These are phyloP conservation scores for Enteromius fasciolatus DNA, from an alignment of 2,797 vertebrate genomes.

Conservation along the genomic window DNA sequence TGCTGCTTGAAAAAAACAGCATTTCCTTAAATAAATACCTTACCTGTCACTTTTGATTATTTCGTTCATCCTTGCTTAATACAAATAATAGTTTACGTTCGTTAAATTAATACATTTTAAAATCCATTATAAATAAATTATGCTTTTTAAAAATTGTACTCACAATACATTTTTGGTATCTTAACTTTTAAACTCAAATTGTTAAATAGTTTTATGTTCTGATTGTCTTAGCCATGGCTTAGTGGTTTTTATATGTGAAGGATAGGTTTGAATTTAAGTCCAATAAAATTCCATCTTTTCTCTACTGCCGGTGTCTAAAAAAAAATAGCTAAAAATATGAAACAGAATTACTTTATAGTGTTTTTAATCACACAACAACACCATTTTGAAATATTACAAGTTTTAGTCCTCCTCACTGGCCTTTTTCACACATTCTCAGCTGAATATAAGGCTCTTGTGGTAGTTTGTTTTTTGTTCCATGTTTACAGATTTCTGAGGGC, in stretches of 20 bases:
- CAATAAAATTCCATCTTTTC: background rate
- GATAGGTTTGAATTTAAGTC: background rate
- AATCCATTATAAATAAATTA: background rate
- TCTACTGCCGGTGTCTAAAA: background rate
- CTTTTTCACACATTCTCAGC: conserved; percentile 15
- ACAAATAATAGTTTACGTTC: background rate
- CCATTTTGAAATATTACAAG: background rate
- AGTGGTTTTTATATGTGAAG: background rate
- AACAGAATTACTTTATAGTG: background rate
- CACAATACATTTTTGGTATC: background rate
- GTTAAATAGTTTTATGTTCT: background rate
- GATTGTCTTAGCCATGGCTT: background rate
- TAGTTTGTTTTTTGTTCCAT: conserved; percentile 36
- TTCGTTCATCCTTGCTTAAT: background rate
- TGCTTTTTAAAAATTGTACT: background rate
- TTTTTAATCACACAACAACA: background rate
- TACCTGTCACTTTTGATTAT: background rate
- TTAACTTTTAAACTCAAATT: background rate
- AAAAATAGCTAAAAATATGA: background rate
- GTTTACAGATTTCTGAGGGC: conserved; percentile 35
- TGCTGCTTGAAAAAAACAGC: too few species aligned
- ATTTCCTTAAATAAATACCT: background rate
- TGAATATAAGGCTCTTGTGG: conserved; percentile 32
- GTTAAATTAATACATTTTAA: background rate
- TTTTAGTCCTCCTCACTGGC: background rate